Evolutionary conservation across 1,140 invertebrate genomes (phyloP).

Genomic region (Diuraphis noxia): DNA sequence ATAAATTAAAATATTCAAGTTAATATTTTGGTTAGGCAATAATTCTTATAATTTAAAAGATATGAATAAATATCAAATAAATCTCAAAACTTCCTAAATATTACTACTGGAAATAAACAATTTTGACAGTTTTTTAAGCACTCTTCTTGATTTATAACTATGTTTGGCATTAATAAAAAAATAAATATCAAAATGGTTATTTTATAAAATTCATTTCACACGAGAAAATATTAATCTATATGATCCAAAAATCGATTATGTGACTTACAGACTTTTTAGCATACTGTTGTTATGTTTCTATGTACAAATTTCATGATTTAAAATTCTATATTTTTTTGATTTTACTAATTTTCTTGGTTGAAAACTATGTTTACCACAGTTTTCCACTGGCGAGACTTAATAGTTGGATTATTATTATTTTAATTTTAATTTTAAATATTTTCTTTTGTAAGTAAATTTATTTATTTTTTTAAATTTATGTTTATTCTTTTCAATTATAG

Average conservation of each 20-base stretch:
- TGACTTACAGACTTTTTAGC: not conserved
- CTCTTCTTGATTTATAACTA: no score
- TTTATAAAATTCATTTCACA: no score
- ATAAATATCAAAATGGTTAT: no score
- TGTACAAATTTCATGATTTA: not conserved
- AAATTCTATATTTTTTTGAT: not conserved
- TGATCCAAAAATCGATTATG: not conserved
- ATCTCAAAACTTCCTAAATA: no score
- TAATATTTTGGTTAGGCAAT: not conserved
- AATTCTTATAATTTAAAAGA: no score
- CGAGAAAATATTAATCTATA: no score
- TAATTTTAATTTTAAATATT: not conserved
- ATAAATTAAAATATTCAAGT: not conserved
- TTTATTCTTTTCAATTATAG: not conserved
- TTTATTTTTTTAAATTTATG: not conserved
- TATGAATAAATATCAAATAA: no score
- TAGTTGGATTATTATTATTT: not conserved
- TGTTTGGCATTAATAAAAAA: no score
- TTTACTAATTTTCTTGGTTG: not conserved
- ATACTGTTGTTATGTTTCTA: not conserved
- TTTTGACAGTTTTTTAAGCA: no score
- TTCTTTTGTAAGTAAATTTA: not conserved
- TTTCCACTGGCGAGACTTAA: not conserved
- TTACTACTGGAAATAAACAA: no score
- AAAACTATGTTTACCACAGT: not conserved